Percentiles rank a stretch among this genome's conserved stretches.
Conservation (phyloP, 2,888 invertebrate genomes). For the Drosophila pseudotakahashii region DNA sequence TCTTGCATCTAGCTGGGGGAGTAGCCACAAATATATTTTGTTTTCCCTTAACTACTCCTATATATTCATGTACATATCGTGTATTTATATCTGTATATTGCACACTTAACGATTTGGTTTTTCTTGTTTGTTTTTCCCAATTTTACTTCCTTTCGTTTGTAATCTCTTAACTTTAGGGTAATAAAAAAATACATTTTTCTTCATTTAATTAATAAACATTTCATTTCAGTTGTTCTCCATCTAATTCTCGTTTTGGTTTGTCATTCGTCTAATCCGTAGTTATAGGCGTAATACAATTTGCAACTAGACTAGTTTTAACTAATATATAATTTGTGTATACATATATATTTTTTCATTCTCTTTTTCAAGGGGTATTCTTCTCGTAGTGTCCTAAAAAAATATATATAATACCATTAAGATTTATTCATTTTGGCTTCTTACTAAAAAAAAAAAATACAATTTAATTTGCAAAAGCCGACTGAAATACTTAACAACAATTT, state of each 20-base stretch:
- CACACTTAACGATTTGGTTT: constrained; percentile 36
- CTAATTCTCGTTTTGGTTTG: constrained; percentile 19
- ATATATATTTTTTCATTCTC: constrained; percentile 26
- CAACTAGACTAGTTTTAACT: constrained; percentile 49
- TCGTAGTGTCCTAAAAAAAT: background rate
- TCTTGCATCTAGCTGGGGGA: constrained; percentile 18
- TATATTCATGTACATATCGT: constrained; percentile 28
- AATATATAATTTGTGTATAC: constrained; percentile 32
- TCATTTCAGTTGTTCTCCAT: background rate
- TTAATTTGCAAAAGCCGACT: background rate
- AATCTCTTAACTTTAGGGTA: constrained; percentile 56
- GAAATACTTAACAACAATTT: constrained; percentile 6
- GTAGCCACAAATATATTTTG: constrained; percentile 44
- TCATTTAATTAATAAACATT: constrained; percentile 24
- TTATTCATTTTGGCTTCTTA: background rate
- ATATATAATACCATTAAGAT: background rate
- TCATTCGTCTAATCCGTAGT: constrained; percentile 31
- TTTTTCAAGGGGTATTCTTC: constrained; percentile 9
- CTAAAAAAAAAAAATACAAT: background rate
- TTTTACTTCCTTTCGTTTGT: constrained; percentile 11
- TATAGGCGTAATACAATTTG: constrained; percentile 49
- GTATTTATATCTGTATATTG: constrained; percentile 17
- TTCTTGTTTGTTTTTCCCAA: background rate
- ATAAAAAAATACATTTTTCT: constrained; percentile 70
- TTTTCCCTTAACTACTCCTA: constrained; percentile 13